Base-by-base conservation (phyloP, 37 sponge, comb jelly and placozoan genomes). In the Agelas oroides region DNA sequence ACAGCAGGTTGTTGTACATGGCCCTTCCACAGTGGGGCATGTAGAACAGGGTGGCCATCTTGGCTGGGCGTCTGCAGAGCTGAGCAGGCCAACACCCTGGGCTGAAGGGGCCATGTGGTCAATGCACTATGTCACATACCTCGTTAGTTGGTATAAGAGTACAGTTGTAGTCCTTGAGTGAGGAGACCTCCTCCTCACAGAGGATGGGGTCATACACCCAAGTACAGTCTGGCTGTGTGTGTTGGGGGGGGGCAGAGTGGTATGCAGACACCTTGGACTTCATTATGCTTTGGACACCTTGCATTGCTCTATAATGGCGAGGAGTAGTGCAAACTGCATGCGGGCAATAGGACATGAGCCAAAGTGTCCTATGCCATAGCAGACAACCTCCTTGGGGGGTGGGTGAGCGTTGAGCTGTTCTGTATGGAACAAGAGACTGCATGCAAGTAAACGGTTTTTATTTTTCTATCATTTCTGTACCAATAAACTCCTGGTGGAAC, bases 1-100 rank as follows among this genome's bases (percentile, higher is more conserved):
- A 87, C 27, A 92, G 75, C 5, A 92, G 59, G 75, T 92, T 87
- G 79, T 87, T 92, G 81, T 92, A 92, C 88, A 92, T 87, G 53
- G 92, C 78, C 36, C 1, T 46, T 0, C 88, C 79, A 73, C 92
- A 92, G 75, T 92, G 92, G 24, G 84, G 84, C 92, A 92, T 94
- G 81, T 84, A 94, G 73, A 90, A 87, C 73, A 94, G 34, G 2
- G 95, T 94, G n/a, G 31, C 24, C 0, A 39, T 35, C 18, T 62
- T 12, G 17, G 84, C 73, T 36, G 55, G 39, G 12, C 77, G 66
- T 32, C 76, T 74, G 60, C 95, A 92, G 0, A 30, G 41, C 90
- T 90, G 71, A 46, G 46, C n/a, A 46, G 46, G 46, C 6, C 3
- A 46, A 46, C 46, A 46, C n/a, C n/a, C n/a, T n/a, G n/a, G n/a